A percentile compares a stretch with the other conserved stretches of the same genome.
Conservation (phyloP, 2,113 vertebrate genomes). For the Heteronetta atricapilla region DNA sequence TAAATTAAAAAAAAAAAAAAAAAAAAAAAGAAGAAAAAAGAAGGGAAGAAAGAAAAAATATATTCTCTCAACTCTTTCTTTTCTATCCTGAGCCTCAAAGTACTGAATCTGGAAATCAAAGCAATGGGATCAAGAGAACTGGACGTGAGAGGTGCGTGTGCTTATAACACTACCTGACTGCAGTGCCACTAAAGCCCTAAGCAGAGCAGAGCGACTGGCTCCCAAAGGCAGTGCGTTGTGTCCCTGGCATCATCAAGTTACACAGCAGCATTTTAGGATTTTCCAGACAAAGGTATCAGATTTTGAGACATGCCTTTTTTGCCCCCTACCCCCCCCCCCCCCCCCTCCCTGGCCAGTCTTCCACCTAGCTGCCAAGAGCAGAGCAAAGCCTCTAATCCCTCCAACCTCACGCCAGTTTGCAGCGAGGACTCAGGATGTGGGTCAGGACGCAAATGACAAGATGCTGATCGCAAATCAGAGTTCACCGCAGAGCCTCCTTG, state of each 20-base stretch:
- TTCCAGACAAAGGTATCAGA: not conserved
- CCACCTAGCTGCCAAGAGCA: not conserved
- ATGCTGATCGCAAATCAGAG: not conserved
- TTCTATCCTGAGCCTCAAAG: not conserved
- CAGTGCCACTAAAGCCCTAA: not conserved
- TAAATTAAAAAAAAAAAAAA: no score
- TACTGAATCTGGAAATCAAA: not conserved
- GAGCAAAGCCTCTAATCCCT: not conserved
- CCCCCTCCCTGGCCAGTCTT: not conserved
- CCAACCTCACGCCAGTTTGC: not conserved
- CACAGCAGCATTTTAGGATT: not conserved
- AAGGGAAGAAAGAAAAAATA: not conserved
- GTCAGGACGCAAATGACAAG: not conserved
- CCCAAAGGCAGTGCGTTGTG: not conserved
- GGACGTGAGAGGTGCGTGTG: accelerated
- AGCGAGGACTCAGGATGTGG: not conserved
- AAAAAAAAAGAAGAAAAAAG: no score
- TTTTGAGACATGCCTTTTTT: not conserved
- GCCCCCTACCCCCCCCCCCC: not conserved
- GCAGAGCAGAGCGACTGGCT: not conserved
- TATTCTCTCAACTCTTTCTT: not conserved
- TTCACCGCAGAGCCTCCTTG: not conserved
- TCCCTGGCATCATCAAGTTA: not conserved
- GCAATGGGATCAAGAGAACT: not conserved
- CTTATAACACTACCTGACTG: accelerated